phyloP scores from a whole-genome alignment of 2,797 vertebrate genomes.

The Enteromius unitaeniatus region DNA sequence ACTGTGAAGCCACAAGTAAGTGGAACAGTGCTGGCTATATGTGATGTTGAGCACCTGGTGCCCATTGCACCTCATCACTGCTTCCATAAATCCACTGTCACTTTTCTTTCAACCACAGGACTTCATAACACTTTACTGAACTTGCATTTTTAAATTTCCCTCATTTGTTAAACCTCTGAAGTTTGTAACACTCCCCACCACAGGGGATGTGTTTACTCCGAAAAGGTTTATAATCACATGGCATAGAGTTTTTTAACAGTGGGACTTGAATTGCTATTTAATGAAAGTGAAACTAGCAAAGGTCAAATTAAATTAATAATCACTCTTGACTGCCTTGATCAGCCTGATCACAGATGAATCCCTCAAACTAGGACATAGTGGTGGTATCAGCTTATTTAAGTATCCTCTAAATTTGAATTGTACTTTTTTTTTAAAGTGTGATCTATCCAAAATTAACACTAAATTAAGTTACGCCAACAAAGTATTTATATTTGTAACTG shows the following conservation, averaged over 20 bases:
- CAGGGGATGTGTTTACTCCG: neutral
- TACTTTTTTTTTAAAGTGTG: neutral
- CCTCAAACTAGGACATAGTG: neutral
- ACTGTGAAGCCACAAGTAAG: neutral
- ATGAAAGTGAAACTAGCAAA: neutral
- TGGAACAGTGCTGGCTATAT: neutral
- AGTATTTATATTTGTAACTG: neutral
- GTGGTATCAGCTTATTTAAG: neutral
- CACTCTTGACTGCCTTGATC: neutral
- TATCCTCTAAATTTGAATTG: neutral
- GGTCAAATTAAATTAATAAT: neutral
- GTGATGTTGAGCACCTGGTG: constrained; percentile 4
- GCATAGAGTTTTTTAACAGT: neutral
- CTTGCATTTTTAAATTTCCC: neutral
- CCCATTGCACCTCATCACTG: neutral
- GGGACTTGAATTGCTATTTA: neutral
- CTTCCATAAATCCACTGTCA: neutral
- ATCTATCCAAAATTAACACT: neutral
- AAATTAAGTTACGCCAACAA: neutral
- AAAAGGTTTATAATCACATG: neutral
- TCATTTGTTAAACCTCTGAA: neutral
- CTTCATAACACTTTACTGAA: neutral
- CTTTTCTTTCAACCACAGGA: neutral
- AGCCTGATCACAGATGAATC: neutral
- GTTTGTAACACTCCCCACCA: neutral